These are phyloP conservation scores for Mechanitis messenoides DNA, from an alignment of 2,888 invertebrate genomes.

Conservation along the genomic window DNA sequence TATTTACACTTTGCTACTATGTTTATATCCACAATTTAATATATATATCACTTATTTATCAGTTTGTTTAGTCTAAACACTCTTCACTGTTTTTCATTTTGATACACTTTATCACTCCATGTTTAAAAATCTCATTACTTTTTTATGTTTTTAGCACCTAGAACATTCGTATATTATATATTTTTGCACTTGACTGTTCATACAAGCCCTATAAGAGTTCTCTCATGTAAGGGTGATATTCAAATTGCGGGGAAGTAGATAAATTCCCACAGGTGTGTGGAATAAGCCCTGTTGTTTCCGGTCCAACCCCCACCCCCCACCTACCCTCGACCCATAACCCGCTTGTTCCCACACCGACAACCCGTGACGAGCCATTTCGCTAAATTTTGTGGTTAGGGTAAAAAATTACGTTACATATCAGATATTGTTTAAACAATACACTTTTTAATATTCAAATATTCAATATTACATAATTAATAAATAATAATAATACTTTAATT, in stretches of 20 bases:
- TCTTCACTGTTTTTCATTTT: slow-evolving; percentile 76
- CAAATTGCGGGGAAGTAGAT: slow-evolving; percentile 46
- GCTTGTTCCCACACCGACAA: slow-evolving; percentile 64
- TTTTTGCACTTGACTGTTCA: slow-evolving; percentile 43
- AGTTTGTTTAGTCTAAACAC: slow-evolving; percentile 62
- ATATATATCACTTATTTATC: slow-evolving; percentile 59
- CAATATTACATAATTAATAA: too few species aligned
- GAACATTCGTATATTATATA: slow-evolving; percentile 32
- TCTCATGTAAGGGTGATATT: slow-evolving; percentile 43
- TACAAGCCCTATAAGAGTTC: slow-evolving; percentile 16
- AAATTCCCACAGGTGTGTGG: slow-evolving; percentile 69
- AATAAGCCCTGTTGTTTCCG: slow-evolving; percentile 64
- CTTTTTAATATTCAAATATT: too few species aligned
- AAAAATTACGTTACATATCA: slow-evolving; percentile 37
- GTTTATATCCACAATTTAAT: slow-evolving; percentile 33
- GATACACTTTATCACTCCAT: slow-evolving; percentile 58
- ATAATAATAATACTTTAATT: too few species aligned
- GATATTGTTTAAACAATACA: slow-evolving; percentile 13
- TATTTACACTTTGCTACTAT: slow-evolving; percentile 33
- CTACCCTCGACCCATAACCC: slow-evolving; percentile 40
- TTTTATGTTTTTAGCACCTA: slow-evolving; percentile 46
- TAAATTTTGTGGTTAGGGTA: slow-evolving; percentile 46
- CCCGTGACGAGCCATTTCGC: slow-evolving; percentile 62
- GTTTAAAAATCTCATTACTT: slow-evolving; percentile 48
- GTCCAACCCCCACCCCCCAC: slow-evolving; percentile 51